A percentile compares a stretch with the other conserved stretches of the same genome.
These are phyloP conservation scores for Nowickia ferox DNA, from an alignment of 2,888 invertebrate species.

Conservation along the genomic window DNA sequence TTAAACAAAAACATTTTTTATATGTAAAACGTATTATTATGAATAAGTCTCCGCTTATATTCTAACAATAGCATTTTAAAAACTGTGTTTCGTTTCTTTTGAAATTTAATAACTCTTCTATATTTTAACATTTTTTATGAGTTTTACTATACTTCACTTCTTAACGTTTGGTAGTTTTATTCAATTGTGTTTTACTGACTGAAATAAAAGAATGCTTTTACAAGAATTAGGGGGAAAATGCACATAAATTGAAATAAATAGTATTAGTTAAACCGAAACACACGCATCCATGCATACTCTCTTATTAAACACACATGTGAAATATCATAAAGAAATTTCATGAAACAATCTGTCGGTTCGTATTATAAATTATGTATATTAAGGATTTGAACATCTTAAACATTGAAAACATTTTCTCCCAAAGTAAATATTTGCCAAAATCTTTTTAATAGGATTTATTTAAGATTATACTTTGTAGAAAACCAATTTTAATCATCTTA, in stretches of 20 bases:
- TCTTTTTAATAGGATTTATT: background rate
- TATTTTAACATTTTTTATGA: slow-evolving; percentile 57
- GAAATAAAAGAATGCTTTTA: background rate
- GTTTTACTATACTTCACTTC: slow-evolving; percentile 62
- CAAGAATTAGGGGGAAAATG: background rate
- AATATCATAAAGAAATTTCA: background rate
- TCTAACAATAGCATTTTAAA: slow-evolving; percentile 12
- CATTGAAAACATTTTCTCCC: background rate
- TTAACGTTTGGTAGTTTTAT: slow-evolving; percentile 26
- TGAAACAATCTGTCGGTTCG: background rate
- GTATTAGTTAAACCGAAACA: slow-evolving; percentile 27
- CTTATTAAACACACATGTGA: background rate
- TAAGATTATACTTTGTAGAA: background rate
- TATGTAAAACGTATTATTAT: background rate
- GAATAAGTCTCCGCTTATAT: slow-evolving; percentile 20
- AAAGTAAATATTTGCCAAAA: slow-evolving; percentile 25
- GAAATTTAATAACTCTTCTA: slow-evolving; percentile 60
- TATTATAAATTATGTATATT: slow-evolving; percentile 12
- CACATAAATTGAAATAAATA: slow-evolving; percentile 42
- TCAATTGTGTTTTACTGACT: background rate
- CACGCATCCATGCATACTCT: background rate
- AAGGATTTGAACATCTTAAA: background rate
- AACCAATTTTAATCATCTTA: background rate
- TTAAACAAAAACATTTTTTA: too few relatives aligned
- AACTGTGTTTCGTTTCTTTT: slow-evolving; percentile 15